A percentile compares a stretch with the other conserved stretches of the same genome.
phyloP scores from a whole-genome alignment of 1,140 invertebrate species.

The Charaxes varanes region DNA sequence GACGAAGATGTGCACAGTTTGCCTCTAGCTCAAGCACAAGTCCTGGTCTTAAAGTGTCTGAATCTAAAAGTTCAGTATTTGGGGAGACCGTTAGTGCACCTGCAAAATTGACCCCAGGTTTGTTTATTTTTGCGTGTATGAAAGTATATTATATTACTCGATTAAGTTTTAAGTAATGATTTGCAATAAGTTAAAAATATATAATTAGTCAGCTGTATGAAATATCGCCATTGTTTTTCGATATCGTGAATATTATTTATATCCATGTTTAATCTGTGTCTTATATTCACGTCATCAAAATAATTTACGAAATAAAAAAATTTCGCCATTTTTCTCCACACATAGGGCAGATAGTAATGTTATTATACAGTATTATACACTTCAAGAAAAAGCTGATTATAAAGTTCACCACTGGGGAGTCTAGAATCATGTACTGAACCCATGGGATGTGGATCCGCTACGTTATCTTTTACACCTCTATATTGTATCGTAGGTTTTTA shows the following conservation, averaged over 20 bases:
- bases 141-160: slow-evolving; percentile 13
- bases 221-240: slow-evolving; percentile 58
- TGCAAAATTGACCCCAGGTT: slow-evolving; percentile 91
- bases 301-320: no score
- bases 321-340: no score
- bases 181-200: not conserved
- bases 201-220: slow-evolving; percentile 38
- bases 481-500: no score
- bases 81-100: slow-evolving; percentile 78
- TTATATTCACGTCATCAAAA: no score
- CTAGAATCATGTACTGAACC: no score
- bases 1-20: slow-evolving; percentile 91
- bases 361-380: no score
- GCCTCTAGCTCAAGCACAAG: slow-evolving; percentile 81
- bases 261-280: no score
- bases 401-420: no score
- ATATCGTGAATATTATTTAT: slow-evolving; percentile 65
- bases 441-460: no score
- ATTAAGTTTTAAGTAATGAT: not conserved
- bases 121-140: slow-evolving; percentile 71
- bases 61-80: slow-evolving; percentile 81
- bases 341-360: no score
- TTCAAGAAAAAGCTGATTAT: no score
- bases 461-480: no score
- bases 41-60: slow-evolving; percentile 75